A percentile compares a stretch with the other conserved stretches of the same genome.
Evolutionary conservation across 2,113 vertebrate species (phyloP).

Genomic region (Illadopsis cleaveri): DNA sequence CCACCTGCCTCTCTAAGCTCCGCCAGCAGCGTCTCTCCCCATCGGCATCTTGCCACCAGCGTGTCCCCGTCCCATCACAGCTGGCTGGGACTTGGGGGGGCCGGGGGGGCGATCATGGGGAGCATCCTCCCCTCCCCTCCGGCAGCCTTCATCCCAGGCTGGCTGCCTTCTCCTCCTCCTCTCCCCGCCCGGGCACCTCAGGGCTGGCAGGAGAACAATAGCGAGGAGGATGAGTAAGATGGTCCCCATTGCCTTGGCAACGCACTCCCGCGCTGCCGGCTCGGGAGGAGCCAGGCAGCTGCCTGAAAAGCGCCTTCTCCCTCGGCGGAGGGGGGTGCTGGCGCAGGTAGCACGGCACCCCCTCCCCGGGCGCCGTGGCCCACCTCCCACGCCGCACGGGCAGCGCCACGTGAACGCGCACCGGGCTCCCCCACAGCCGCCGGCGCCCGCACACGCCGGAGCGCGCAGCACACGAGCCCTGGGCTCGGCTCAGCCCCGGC

Average conservation of each 20-base stretch:
- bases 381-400: constrained; percentile 58
- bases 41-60: not conserved
- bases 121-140: not conserved
- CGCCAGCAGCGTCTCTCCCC: rapidly evolving
- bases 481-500: not conserved
- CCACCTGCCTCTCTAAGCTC: not conserved
- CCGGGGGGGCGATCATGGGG: rapidly evolving
- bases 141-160: constrained; percentile 19
- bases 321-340: constrained; percentile 34
- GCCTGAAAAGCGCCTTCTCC: constrained; percentile 53
- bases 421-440: not conserved
- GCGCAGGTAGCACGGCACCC: constrained; percentile 41
- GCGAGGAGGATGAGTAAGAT: constrained; percentile 69
- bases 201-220: constrained; percentile 68
- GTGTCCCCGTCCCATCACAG: not conserved
- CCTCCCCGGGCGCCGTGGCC: constrained; percentile 29
- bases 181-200: constrained; percentile 36
- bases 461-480: not conserved
- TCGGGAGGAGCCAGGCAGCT: constrained; percentile 48
- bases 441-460: not conserved
- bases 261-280: constrained; percentile 53
- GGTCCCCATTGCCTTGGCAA: constrained; percentile 68
- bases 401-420: constrained; percentile 34
- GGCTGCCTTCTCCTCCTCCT: constrained; percentile 50
- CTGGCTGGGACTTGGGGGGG: not conserved